These are phyloP conservation scores for Drosophila obscura DNA, from an alignment of 1,140 invertebrate species.

Conservation along the genomic window DNA sequence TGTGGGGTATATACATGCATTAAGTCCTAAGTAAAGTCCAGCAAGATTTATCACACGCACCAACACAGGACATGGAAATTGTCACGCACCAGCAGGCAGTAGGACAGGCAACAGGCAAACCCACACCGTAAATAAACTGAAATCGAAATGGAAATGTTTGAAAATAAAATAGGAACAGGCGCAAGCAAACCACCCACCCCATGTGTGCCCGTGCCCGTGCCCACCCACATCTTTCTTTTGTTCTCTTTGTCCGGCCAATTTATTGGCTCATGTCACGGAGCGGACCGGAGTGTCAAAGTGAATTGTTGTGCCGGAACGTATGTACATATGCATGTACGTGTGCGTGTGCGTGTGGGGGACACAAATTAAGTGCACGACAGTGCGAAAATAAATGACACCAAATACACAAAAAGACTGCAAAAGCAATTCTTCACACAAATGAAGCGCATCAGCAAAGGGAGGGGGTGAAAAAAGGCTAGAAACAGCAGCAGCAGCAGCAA, in stretches of 20 bases:
- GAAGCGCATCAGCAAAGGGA: conserved; percentile 38
- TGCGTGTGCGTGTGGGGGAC: conserved; percentile 11
- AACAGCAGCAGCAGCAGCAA: conserved; percentile 8
- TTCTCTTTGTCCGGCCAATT: conserved; percentile 24
- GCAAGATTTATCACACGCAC: conserved; percentile 65
- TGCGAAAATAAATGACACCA: conserved; percentile 55
- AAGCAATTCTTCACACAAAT: conserved; percentile 54
- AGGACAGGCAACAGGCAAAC: not conserved
- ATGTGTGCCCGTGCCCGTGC: not conserved
- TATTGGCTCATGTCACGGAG: conserved; percentile 40
- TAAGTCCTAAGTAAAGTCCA: conserved; percentile 47
- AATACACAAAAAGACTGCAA: conserved; percentile 20
- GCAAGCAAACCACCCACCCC: too few species aligned
- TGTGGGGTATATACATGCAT: conserved; percentile 57
- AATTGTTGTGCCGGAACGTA: conserved; percentile 64
- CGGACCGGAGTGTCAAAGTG: conserved; percentile 60
- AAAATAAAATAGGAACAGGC: conserved; percentile 40
- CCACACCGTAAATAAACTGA: conserved; percentile 1
- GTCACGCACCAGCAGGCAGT: conserved; percentile 63
- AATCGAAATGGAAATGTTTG: conserved; percentile 64
- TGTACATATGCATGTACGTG: not conserved
- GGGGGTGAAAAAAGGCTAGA: not conserved
- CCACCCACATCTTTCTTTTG: not conserved
- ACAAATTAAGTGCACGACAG: conserved; percentile 70
- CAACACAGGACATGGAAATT: conserved; percentile 43